Evolutionary conservation across 2,888 invertebrate genomes (phyloP).

Genomic region (Drosophila nigricruria): DNA sequence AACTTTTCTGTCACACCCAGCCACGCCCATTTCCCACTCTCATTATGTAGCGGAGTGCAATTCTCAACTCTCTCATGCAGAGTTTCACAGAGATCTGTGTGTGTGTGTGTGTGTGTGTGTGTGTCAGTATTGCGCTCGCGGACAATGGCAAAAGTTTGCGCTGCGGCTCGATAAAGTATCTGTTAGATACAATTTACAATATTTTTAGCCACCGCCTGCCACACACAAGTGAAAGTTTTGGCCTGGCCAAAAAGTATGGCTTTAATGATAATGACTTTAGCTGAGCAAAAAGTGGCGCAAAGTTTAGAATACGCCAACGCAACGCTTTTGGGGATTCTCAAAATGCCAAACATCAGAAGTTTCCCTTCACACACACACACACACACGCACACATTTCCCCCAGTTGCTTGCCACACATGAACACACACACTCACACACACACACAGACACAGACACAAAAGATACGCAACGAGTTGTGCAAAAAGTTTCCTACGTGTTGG

Average conservation of each 20-base stretch:
- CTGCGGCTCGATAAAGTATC: conserved; percentile 77
- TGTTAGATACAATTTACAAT: conserved; percentile 78
- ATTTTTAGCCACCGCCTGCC: conserved; percentile 55
- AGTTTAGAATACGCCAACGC: conserved; percentile 75
- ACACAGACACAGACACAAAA: conserved; percentile 23
- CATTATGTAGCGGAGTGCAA: conserved; percentile 59
- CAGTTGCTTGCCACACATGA: conserved; percentile 33
- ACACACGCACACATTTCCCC: conserved; percentile 10
- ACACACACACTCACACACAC: conserved; percentile 10
- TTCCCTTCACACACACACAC: conserved; percentile 35
- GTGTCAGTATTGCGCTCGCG: conserved; percentile 67
- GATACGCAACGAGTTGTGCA: conserved; percentile 60
- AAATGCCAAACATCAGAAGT: conserved; percentile 72
- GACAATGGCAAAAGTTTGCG: conserved; percentile 78
- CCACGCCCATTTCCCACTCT: conserved; percentile 27
- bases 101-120: conserved; percentile 38
- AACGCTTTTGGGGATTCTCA: conserved; percentile 74
- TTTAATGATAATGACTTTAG: conserved; percentile 80
- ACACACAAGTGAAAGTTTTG: conserved; percentile 67
- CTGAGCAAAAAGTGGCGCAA: conserved; percentile 71
- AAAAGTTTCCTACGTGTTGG: conserved; percentile 71
- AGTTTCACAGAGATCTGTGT: conserved; percentile 29
- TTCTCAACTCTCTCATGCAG: conserved; percentile 47
- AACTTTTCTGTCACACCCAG: conserved; percentile 39
- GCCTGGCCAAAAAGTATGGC: conserved; percentile 69